Evolutionary conservation across 2,888 invertebrate genomes (phyloP).

Genomic region (Craniophora ligustri): DNA sequence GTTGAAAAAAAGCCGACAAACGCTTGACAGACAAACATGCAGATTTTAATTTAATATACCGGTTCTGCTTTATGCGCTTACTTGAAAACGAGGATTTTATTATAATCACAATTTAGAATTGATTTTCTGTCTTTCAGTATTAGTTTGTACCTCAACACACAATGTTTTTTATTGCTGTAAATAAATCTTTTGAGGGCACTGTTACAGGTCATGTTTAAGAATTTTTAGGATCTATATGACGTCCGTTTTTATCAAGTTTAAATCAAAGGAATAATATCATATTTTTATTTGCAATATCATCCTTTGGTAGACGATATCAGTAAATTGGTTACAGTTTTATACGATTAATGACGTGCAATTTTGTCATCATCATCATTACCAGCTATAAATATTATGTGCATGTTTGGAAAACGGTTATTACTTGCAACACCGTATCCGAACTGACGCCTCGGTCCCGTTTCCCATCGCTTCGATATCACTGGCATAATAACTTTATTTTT

Average conservation of each 20-base stretch:
- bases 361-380: slow-evolving; percentile 21
- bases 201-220: too few species aligned
- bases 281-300: too few species aligned
- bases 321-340: too few species aligned
- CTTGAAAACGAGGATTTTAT: neutral
- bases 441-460: slow-evolving; percentile 48
- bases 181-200: too few species aligned
- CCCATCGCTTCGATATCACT: slow-evolving; percentile 50
- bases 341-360: slow-evolving; percentile 9
- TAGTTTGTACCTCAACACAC: too few species aligned
- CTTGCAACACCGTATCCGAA: slow-evolving; percentile 15
- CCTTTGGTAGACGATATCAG: too few species aligned
- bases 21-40: slow-evolving; percentile 15
- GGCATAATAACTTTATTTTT: slow-evolving; percentile 68
- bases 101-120: neutral
- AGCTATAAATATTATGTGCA: slow-evolving; percentile 27
- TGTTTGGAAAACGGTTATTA: slow-evolving; percentile 41
- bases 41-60: slow-evolving; percentile 29
- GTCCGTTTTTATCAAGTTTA: too few species aligned
- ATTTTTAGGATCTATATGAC: too few species aligned
- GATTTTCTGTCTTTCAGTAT: too few species aligned
- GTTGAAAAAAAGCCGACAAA: slow-evolving; percentile 35
- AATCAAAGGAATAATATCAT: too few species aligned
- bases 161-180: too few species aligned
- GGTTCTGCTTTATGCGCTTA: slow-evolving; percentile 13